phyloP scores from a whole-genome alignment of 2,113 vertebrate species.

The Cyanoderma ruficeps region DNA sequence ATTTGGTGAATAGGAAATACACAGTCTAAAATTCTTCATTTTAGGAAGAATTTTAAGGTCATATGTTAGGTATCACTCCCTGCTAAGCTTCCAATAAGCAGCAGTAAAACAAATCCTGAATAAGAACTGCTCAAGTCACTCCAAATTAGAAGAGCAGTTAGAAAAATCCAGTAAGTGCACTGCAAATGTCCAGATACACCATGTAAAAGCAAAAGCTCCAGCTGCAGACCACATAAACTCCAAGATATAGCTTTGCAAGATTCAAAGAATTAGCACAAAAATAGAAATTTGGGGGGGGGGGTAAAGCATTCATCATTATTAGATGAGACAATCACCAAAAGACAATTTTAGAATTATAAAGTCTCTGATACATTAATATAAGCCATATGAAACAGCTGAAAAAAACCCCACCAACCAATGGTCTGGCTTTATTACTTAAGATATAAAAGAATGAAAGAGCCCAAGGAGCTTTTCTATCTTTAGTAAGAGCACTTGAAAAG shows the following conservation, averaged over 20 bases:
- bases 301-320: not conserved
- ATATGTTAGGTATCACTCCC: not conserved
- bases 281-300: fast-evolving
- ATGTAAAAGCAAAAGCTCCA: not conserved
- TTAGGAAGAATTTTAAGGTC: not conserved
- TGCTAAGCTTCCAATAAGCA: not conserved
- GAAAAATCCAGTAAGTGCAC: not conserved
- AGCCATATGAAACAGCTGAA: not conserved
- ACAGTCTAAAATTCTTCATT: not conserved
- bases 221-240: not conserved
- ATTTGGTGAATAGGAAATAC: not conserved
- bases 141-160: not conserved
- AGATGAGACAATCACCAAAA: not conserved
- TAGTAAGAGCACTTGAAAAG: slow-evolving; percentile 43
- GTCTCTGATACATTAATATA: not conserved
- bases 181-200: not conserved
- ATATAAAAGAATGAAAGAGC: not conserved
- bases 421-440: slow-evolving; percentile 10
- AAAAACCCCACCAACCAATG: not conserved
- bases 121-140: not conserved
- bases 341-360: not conserved
- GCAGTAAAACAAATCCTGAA: not conserved
- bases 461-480: slow-evolving; percentile 29
- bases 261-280: not conserved
- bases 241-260: not conserved